Percentiles rank a stretch among this genome's conserved stretches.
Conservation (phyloP, 2,797 vertebrate genomes). For the Ibycter americanus region DNA sequence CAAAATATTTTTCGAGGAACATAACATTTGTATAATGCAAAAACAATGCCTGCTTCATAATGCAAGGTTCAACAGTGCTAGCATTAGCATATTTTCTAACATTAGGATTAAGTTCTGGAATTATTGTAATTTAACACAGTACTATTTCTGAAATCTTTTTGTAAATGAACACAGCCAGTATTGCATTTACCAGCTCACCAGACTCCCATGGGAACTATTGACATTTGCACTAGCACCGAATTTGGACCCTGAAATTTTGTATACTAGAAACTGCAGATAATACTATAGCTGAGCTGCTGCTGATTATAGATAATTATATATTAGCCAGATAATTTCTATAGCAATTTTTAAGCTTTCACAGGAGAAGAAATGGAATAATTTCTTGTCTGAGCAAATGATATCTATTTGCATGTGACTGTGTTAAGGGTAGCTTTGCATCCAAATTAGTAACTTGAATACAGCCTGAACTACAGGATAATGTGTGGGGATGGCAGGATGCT, state of each 20-base stretch:
- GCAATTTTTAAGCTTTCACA: slow-evolving; percentile 10
- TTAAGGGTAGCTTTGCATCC: not conserved
- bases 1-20: not conserved
- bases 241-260: not conserved
- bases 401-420: not conserved
- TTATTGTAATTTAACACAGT: not conserved
- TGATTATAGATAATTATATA: not conserved
- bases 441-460: not conserved
- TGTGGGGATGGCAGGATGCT: not conserved
- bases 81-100: not conserved
- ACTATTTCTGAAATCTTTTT: not conserved
- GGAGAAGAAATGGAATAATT: slow-evolving; percentile 14
- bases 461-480: not conserved
- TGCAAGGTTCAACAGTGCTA: not conserved
- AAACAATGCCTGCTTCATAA: not conserved
- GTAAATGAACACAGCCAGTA: not conserved
- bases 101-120: not conserved
- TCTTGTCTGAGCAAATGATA: not conserved
- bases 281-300: not conserved
- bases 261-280: not conserved
- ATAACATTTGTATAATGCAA: not conserved
- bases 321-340: not conserved
- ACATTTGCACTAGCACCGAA: not conserved
- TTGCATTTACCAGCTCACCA: not conserved
- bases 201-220: not conserved